phyloP scores from a whole-genome alignment of 1,140 invertebrate genomes.

The Drosophila trapezifrons region DNA sequence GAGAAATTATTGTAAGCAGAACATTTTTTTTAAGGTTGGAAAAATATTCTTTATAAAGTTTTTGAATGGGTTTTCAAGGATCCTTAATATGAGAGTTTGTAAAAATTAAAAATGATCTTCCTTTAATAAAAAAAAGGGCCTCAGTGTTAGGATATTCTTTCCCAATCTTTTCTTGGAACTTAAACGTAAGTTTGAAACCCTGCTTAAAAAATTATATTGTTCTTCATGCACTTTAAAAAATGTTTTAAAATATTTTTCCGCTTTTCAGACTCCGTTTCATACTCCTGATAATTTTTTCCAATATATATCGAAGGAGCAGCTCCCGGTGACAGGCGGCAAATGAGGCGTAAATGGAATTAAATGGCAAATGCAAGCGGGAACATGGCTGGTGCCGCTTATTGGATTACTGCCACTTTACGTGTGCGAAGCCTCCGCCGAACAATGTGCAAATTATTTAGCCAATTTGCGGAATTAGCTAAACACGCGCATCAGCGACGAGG shows the following conservation, averaged over 20 bases:
- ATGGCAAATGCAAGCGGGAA: constrained; percentile 79
- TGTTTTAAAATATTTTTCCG: background rate
- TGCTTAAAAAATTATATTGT: background rate
- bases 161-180: no score
- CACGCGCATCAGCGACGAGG: background rate
- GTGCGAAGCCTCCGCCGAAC: constrained; percentile 37
- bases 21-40: no score
- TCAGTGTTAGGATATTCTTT: no score
- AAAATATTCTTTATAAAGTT: no score
- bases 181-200: no score
- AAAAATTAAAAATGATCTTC: no score
- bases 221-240: background rate
- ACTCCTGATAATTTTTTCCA: background rate
- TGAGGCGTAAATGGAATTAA: constrained; percentile 81
- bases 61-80: no score
- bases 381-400: constrained; percentile 71
- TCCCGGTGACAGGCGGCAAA: constrained; percentile 60
- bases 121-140: no score
- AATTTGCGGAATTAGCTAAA: constrained; percentile 71
- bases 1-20: no score
- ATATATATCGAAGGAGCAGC: constrained; percentile 3
- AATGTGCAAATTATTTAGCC: constrained; percentile 77
- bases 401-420: constrained; percentile 65
- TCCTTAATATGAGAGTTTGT: no score
- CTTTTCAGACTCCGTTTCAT: background rate